Conservation (phyloP, 2,797 vertebrate species). For the Arrhamphus sclerolepis region DNA sequence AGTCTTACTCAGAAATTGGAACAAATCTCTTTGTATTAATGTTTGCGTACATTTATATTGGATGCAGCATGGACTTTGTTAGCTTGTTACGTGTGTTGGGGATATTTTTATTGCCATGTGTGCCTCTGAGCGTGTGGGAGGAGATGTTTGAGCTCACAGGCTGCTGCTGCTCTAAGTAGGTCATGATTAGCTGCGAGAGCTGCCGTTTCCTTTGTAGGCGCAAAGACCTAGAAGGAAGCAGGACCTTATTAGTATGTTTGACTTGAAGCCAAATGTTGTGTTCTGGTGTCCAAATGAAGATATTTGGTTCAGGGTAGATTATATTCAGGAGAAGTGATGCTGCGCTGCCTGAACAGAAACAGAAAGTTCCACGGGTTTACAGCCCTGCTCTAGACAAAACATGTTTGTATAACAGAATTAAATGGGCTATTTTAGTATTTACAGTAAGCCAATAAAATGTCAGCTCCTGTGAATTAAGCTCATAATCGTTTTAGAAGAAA, state of each 20-base stretch:
- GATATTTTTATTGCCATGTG: conserved; percentile 1
- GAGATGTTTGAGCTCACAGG: conserved; percentile 27
- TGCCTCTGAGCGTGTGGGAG: conserved; percentile 36
- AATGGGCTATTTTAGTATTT: too few species aligned
- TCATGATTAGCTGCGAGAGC: conserved; percentile 67
- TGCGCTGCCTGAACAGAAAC: neutral
- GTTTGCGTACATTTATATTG: neutral
- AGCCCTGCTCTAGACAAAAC: neutral
- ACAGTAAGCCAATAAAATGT: neutral
- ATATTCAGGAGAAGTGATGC: neutral
- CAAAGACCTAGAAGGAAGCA: neutral
- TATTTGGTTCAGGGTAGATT: too few species aligned
- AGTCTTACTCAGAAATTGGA: too few species aligned
- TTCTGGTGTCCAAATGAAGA: neutral
- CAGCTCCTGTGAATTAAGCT: neutral
- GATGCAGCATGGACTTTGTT: too few species aligned
- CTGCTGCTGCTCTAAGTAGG: conserved; percentile 63
- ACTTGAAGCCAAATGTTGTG: too few species aligned
- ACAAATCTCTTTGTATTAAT: neutral
- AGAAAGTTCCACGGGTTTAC: neutral
- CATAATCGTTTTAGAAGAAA: too few species aligned
- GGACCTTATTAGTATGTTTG: too few species aligned
- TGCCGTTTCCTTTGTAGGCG: conserved; percentile 31
- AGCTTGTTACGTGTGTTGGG: neutral
- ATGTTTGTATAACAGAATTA: neutral